phyloP scores from a whole-genome alignment of 37 sponge, comb jelly and placozoan species.

The Mnemiopsis leidyi region DNA sequence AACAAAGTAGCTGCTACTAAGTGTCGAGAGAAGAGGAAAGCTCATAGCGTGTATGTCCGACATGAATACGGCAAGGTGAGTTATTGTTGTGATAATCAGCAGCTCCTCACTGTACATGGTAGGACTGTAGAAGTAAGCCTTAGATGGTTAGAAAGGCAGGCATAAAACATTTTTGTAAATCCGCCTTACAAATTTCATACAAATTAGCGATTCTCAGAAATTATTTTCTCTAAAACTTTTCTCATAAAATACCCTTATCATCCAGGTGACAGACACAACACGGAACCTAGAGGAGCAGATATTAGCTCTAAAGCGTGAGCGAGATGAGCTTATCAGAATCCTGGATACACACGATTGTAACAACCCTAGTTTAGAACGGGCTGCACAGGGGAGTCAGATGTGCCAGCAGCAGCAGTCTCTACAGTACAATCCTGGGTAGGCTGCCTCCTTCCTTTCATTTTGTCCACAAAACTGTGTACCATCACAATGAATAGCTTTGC shows the following conservation, averaged over 20 bases:
- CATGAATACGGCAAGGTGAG: background rate
- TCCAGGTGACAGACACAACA: conserved; percentile 13
- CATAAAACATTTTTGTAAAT: too few relatives aligned
- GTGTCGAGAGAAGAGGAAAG: conserved; percentile 45
- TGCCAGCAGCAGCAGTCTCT: background rate
- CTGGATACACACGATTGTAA: background rate
- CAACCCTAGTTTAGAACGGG: background rate
- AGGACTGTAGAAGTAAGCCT: too few relatives aligned
- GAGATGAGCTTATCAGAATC: background rate
- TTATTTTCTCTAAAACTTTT: too few relatives aligned
- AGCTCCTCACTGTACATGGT: too few relatives aligned
- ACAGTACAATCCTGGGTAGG: background rate
- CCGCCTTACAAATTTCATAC: too few relatives aligned
- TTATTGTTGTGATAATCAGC: background rate
- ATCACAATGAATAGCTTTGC: too few relatives aligned
- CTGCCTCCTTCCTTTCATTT: too few relatives aligned
- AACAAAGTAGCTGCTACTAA: conserved; percentile 60
- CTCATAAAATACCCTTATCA: background rate
- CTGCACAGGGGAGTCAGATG: background rate
- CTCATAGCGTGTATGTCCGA: background rate
- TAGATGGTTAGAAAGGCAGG: too few relatives aligned
- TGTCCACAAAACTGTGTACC: too few relatives aligned
- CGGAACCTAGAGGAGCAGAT: background rate
- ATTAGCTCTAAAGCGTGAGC: background rate
- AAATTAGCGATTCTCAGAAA: too few relatives aligned